phyloP scores from a whole-genome alignment of 2,113 vertebrate genomes.

The Nycticebus coucang region DNA sequence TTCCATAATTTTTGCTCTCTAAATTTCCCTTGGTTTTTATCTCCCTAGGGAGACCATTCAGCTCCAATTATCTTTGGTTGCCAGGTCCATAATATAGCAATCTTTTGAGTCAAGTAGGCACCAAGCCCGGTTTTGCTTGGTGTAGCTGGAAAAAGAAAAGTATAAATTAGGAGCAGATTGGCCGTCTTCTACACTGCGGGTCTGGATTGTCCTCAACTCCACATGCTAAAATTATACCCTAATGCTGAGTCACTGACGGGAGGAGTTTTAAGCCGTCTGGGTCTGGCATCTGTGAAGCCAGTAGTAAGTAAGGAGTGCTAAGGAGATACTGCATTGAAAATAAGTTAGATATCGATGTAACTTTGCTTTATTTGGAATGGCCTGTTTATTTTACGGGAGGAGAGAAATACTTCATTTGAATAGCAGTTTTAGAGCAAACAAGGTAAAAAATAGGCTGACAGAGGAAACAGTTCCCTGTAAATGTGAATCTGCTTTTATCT shows the following conservation, averaged over 20 bases:
- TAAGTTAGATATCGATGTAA: not conserved
- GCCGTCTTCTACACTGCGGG: not conserved
- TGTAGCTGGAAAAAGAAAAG: not conserved
- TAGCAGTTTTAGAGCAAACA: not conserved
- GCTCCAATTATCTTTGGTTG: not conserved
- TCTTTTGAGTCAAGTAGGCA: not conserved
- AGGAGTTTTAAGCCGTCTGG: not conserved
- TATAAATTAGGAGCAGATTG: not conserved
- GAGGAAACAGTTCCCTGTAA: not conserved
- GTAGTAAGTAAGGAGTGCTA: not conserved
- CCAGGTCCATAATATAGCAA: not conserved
- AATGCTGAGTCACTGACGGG: not conserved
- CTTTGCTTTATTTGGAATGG: not conserved
- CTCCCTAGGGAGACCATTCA: not conserved
- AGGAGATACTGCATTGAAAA: not conserved
- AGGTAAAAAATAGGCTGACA: not conserved
- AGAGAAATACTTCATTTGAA: not conserved
- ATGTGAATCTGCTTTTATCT: not conserved
- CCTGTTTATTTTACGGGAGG: not conserved
- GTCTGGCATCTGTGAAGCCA: not conserved
- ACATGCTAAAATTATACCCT: not conserved
- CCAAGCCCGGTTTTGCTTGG: not conserved
- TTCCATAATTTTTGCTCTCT: conserved; percentile 4
- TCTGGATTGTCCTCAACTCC: not conserved
- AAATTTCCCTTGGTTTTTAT: conserved; percentile 7